Evolutionary conservation across 2,113 vertebrate genomes (phyloP), one percentile per base, ranked within the genome.

Genomic region (Hydrochoerus hydrochaeris): DNA sequence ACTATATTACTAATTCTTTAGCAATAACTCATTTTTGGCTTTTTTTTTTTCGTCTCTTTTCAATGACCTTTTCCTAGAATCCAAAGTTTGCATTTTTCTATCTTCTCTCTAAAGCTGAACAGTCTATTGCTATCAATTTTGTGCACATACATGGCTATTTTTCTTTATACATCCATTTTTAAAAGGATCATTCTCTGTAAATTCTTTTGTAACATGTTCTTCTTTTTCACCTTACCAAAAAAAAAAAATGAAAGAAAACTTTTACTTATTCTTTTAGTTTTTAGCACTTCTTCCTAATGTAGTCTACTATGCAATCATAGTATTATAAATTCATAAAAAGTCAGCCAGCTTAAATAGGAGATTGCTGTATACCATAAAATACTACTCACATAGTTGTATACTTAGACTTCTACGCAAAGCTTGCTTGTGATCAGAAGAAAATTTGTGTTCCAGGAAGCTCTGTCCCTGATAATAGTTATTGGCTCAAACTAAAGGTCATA

Each of bases 351-450:
- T 91, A 90, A 90, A 46, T 38, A 75, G 32, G 17, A 28, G 58
- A 49, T 88, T 88, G 58, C 60, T 71, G 0, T 88, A 38, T 38
- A 35, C 44, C 41, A 11, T 67, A 73, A 87, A 73, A 49, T 62
- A 63, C 26, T 81, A 28, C 12, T 92, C 8, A 0, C 26, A 20
- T 78, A n/a, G 30, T 44, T 35, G 14, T 78, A 17, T 58, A 58
- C 8, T 93, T 20, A 58, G n/a, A 62, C 38, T 63, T 60, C 41
- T 86, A n/a, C 38, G 94, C 52, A 87, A 69, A 54, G 19, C 30
- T 87, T 96, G 54, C 73, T 90, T 88, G 26, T 84, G 54, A 95
- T 94, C 91, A 91, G 78, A 90, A 85, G 63, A 69, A 93, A 93
- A 93, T 71, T 57, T 83, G 38, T 94, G 71, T 95, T 96, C 71